These are phyloP conservation scores for Malurus cyaneus DNA, from an alignment of 2,113 vertebrate species.

Conservation along the genomic window DNA sequence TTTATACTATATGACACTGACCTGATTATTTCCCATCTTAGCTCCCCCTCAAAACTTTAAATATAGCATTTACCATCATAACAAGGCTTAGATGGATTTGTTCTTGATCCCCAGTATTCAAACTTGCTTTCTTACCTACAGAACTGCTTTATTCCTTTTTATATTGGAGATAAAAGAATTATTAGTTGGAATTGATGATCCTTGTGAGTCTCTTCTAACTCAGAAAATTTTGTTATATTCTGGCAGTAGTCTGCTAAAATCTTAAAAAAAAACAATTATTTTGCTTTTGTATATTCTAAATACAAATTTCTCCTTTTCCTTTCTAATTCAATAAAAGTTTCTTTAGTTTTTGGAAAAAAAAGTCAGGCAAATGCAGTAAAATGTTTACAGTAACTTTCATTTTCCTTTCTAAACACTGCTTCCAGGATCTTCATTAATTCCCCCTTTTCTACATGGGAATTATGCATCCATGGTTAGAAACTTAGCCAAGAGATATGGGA, in stretches of 20 bases:
- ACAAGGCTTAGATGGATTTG: neutral
- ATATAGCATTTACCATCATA: neutral
- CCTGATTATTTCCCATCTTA: neutral
- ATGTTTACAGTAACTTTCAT: neutral
- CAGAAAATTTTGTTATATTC: neutral
- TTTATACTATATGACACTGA: neutral
- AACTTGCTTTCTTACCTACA: neutral
- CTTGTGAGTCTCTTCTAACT: neutral
- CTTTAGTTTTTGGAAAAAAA: neutral
- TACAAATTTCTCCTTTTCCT: neutral
- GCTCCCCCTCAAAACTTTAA: neutral
- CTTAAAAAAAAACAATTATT: rapidly evolving
- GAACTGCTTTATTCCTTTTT: neutral
- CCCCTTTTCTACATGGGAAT: neutral
- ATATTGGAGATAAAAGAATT: neutral
- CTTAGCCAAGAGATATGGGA: neutral
- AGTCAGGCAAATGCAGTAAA: neutral
- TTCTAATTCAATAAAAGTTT: neutral
- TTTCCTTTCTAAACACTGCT: neutral
- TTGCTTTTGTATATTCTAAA: neutral
- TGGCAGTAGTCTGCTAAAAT: neutral
- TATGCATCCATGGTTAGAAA: neutral
- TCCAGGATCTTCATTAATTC: neutral
- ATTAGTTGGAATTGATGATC: neutral
- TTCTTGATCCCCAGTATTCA: neutral